Evolutionary conservation across 23 tunicate species (phyloP).

Genomic region (Trididemnum clinides): DNA sequence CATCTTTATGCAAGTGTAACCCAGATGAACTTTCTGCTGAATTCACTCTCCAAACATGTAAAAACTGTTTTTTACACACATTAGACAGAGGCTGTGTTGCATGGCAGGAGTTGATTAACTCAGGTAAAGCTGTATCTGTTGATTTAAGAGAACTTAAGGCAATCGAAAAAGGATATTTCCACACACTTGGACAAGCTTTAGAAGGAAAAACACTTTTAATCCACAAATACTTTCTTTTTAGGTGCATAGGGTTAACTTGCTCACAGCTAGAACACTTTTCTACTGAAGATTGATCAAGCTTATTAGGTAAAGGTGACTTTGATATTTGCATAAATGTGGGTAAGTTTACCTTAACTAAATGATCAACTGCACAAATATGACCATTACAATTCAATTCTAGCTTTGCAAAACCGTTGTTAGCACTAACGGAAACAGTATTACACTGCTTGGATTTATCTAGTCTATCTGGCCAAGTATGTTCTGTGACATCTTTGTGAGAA

Average conservation of each 20-base stretch:
- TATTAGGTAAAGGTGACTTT: not conserved
- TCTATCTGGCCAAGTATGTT: constrained; percentile 54
- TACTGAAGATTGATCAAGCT: not conserved
- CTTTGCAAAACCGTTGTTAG: constrained; percentile 35
- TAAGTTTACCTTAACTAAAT: constrained; percentile 21
- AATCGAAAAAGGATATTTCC: constrained; percentile 56
- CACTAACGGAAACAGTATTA: not conserved
- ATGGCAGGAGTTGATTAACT: not conserved
- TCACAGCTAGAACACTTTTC: not conserved
- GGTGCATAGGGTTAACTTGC: too few species aligned
- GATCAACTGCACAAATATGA: constrained; percentile 11
- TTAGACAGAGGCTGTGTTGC: constrained; percentile 39
- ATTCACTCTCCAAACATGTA: constrained; percentile 53
- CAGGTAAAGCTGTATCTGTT: not conserved
- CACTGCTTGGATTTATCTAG: not conserved
- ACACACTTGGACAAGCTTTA: constrained; percentile 28
- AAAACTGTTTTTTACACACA: constrained; percentile 54
- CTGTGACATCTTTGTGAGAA: constrained; percentile 36
- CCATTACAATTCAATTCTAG: not conserved
- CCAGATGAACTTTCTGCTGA: not conserved
- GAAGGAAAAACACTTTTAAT: constrained; percentile 54
- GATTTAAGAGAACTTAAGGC: constrained; percentile 1
- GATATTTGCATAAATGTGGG: too few species aligned
- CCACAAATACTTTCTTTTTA: not conserved
- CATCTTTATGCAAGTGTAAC: not conserved